A percentile compares a stretch with the other conserved stretches of the same genome.
Conservation (phyloP, 2,888 invertebrate genomes). For the Lasioglossum figueresi region DNA sequence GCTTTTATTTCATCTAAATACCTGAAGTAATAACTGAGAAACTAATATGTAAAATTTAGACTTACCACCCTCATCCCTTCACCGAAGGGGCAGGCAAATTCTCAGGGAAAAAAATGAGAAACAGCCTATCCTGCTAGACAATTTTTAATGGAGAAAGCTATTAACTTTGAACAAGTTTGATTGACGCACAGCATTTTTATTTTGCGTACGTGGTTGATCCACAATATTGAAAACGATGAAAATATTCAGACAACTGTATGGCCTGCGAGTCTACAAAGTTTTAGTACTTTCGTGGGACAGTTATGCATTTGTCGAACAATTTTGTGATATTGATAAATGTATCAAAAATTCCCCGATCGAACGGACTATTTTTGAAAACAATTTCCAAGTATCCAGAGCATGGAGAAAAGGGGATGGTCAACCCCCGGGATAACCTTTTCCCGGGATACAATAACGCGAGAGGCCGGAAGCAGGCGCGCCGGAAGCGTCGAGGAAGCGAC, state of each 20-base stretch:
- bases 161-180: too few species aligned
- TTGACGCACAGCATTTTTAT: too few species aligned
- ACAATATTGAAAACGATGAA: too few species aligned
- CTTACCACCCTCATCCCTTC: not conserved
- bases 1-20: not conserved
- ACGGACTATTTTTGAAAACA: not conserved
- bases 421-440: not conserved
- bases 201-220: too few species aligned
- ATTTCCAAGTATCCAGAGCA: not conserved
- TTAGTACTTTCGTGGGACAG: not conserved
- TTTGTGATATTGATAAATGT: not conserved
- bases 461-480: constrained; percentile 28
- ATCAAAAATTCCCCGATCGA: accelerated
- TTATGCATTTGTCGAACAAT: not conserved
- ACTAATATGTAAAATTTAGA: not conserved
- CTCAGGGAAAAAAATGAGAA: too few species aligned
- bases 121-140: too few species aligned
- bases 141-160: too few species aligned
- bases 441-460: constrained; percentile 10
- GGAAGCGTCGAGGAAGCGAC: constrained; percentile 46
- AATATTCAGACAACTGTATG: too few species aligned
- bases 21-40: not conserved
- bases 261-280: too few species aligned
- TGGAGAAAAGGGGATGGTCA: not conserved
- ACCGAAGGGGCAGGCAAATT: not conserved